Evolutionary conservation across 2,797 vertebrate species (phyloP).

Genomic region (Hemibagrus guttatus): DNA sequence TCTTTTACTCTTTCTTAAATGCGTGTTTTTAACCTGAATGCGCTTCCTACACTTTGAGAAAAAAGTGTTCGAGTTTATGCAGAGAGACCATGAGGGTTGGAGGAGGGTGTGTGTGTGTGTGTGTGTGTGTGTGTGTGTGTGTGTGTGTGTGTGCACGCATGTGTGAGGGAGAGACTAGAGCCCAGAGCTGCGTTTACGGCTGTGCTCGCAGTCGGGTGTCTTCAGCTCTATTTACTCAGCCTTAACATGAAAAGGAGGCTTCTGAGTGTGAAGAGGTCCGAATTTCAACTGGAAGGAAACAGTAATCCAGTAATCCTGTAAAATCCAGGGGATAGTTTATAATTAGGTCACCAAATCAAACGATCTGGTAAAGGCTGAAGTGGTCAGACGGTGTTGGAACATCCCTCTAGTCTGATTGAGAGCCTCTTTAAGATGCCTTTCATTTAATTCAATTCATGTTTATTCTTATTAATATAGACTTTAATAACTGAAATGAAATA

Average conservation of each 20-base stretch:
- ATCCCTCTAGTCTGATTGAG: slow-evolving; percentile 23
- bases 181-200: background rate
- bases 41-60: background rate
- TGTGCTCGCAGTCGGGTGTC: slow-evolving; percentile 54
- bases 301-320: slow-evolving; percentile 23
- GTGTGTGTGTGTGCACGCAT: background rate
- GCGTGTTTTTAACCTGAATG: background rate
- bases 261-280: slow-evolving; percentile 68
- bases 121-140: background rate
- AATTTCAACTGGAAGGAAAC: slow-evolving; percentile 64
- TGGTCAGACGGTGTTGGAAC: slow-evolving; percentile 12
- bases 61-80: slow-evolving; percentile 2
- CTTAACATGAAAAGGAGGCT: slow-evolving; percentile 65
- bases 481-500: background rate
- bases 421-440: background rate
- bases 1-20: background rate
- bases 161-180: background rate
- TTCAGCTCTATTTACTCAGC: slow-evolving; percentile 63
- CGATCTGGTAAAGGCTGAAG: slow-evolving; percentile 43
- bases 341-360: slow-evolving; percentile 67
- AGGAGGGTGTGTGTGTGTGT: slow-evolving; percentile 1
- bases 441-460: background rate
- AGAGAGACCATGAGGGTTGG: background rate
- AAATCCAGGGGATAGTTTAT: slow-evolving; percentile 62
- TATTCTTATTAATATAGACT: background rate